Evolutionary conservation across 2,797 vertebrate species (phyloP), one percentile per base, ranked within the genome.

Genomic region (Cynodonichthys magdalenae): DNA sequence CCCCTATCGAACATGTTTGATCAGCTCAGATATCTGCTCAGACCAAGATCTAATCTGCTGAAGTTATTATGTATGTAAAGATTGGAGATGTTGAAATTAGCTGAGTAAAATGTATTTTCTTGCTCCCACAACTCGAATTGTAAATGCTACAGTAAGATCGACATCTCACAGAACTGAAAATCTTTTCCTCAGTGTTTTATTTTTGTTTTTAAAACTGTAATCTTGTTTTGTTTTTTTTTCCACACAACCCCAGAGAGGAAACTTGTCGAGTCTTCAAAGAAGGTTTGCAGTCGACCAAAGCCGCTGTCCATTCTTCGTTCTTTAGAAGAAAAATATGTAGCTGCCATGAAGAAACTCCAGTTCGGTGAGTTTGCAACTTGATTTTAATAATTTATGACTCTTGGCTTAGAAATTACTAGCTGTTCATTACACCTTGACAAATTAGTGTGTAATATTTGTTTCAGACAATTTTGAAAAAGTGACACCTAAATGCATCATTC

Each of bases 261-360:
- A 89, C 86, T 98, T 88, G 96, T 96, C 29, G 97, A 99, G 79
- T 96, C 90, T 50, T 97, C 94, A 4, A 96, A 89, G 91, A 99
- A 97, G 87, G 88, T 87, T 18, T 79, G 94, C 5, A 89, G 90
- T 80, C 95, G 98, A 73, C 95, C 96, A 28, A 99, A 98, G 75
- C 96, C 96, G 10, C 89, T 96, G 77, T 95, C 95, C 69, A 85
- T 98, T 69, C 93, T 98, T 50, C 95, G 96, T 46, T 99, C 98
- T 49, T 90, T 98, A 59, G 97, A 99, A 91, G 97, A 99, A 80
- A 98, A 97, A 82, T 99, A 96, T 41, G 96, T 97, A 15, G 96
- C 94, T 59, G 93, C 95, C 75, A 98, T 99, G 98, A 99, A 96
- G 90, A 99, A 97, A 77, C 94, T 99, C 36, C 98, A 99, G 74